phyloP scores from a whole-genome alignment of 2,113 vertebrate species.

The Capra hircus region DNA sequence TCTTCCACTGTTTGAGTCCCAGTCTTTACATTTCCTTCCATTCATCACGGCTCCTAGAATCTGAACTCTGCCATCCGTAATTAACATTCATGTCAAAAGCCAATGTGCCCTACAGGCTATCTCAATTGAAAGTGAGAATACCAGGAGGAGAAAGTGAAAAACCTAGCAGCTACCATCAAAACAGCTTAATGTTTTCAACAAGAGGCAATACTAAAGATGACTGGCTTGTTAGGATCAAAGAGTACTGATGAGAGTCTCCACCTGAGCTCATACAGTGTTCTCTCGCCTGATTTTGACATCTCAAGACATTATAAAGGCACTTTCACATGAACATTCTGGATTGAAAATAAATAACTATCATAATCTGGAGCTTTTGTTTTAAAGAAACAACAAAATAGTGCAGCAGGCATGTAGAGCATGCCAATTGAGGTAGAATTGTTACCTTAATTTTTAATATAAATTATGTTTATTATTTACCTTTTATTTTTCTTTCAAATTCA shows the following conservation, averaged over 20 bases:
- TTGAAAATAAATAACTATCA: neutral
- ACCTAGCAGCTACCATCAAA: slow-evolving; percentile 21
- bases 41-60: slow-evolving; percentile 15
- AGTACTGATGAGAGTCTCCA: neutral
- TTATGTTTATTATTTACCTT: neutral
- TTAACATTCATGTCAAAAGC: slow-evolving; percentile 56
- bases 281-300: neutral
- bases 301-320: neutral
- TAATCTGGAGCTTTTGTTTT: neutral
- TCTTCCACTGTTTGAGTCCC: neutral
- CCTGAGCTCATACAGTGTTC: neutral
- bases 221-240: slow-evolving; percentile 4
- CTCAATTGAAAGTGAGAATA: slow-evolving; percentile 40
- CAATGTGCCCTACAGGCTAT: slow-evolving; percentile 41
- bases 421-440: neutral
- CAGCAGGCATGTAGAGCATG: neutral
- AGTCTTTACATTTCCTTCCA: slow-evolving; percentile 21
- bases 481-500: neutral
- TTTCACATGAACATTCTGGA: neutral
- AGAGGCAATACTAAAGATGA: neutral
- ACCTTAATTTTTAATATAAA: neutral
- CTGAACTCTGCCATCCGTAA: slow-evolving; percentile 53
- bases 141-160: neutral
- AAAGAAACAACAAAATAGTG: neutral
- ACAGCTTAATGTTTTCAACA: slow-evolving; percentile 34